Evolutionary conservation across 2,113 vertebrate species (phyloP).

Genomic region (human): DNA sequence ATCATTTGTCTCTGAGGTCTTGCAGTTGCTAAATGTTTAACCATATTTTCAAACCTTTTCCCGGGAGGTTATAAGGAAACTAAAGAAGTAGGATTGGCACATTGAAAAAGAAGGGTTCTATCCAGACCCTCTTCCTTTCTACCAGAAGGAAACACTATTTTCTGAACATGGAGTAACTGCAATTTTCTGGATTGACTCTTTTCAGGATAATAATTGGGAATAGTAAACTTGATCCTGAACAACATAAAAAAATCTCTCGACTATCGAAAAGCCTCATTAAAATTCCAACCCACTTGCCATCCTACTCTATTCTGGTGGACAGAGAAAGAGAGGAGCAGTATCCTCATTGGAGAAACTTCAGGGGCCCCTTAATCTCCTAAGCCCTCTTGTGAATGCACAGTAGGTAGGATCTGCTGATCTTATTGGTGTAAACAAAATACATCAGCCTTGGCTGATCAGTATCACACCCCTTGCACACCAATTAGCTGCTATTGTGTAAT

Average conservation of each 20-base stretch:
- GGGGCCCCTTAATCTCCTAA: background rate
- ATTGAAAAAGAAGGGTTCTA: background rate
- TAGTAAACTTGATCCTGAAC: background rate
- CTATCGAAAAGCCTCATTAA: background rate
- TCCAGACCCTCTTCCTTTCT: background rate
- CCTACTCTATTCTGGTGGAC: background rate
- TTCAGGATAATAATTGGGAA: background rate
- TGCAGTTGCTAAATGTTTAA: slow-evolving; percentile 30
- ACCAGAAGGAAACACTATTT: background rate
- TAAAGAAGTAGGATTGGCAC: background rate
- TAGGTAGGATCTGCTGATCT: background rate
- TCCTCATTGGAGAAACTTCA: background rate
- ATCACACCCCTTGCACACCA: background rate
- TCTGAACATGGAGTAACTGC: background rate
- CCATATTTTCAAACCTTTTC: slow-evolving; percentile 21
- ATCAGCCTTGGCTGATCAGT: background rate
- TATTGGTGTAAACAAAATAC: background rate
- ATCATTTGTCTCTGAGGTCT: slow-evolving; percentile 29
- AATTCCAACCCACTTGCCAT: background rate
- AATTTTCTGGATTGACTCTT: slow-evolving; percentile 4
- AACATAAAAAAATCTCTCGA: background rate
- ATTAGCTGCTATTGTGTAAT: background rate
- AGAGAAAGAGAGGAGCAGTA: accelerated
- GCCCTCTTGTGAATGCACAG: background rate
- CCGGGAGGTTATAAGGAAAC: background rate